These are phyloP conservation scores for Pterostichus niger DNA, from an alignment of 2,888 invertebrate genomes.

Conservation along the genomic window DNA sequence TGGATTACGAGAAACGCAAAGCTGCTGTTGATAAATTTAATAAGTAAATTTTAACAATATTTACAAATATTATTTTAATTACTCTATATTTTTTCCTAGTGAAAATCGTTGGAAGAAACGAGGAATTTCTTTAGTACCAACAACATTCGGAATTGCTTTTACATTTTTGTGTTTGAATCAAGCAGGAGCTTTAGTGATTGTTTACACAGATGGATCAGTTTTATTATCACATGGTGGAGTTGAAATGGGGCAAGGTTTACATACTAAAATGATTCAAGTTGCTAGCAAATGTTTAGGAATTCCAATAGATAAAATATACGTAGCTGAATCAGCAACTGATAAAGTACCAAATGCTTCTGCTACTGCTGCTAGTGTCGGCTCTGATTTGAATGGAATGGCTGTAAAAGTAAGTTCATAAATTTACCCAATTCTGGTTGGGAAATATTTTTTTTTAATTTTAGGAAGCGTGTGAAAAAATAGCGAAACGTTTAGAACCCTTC, in stretches of 20 bases:
- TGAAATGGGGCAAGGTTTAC: conserved; percentile 98
- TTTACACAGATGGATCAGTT: conserved; percentile 94
- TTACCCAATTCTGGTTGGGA: not conserved
- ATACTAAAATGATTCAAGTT: conserved; percentile 97
- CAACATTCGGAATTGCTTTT: conserved; percentile 92
- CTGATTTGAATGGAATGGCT: conserved; percentile 96
- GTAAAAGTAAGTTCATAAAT: conserved; percentile 80
- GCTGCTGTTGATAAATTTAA: conserved; percentile 84
- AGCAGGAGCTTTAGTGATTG: conserved; percentile 91
- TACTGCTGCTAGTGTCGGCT: conserved; percentile 93
- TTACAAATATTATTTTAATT: not conserved
- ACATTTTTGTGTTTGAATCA: conserved; percentile 89
- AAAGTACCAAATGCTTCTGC: conserved; percentile 95
- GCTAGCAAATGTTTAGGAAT: conserved; percentile 87
- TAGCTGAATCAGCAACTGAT: conserved; percentile 91
- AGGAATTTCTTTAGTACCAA: conserved; percentile 89
- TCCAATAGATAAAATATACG: conserved; percentile 86
- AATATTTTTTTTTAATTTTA: conserved; percentile 71
- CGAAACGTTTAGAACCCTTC: conserved; percentile 86
- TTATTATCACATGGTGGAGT: conserved; percentile 94
- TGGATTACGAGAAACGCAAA: conserved; percentile 82
- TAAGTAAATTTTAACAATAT: conserved; percentile 70
- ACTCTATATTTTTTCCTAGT: conserved; percentile 21
- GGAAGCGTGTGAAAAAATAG: conserved; percentile 89
- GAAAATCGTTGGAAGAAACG: conserved; percentile 92